Percentiles rank a stretch among this genome's conserved stretches.
Evolutionary conservation across 1,140 invertebrate species (phyloP).

Genomic region (Lanistes nyassanus): DNA sequence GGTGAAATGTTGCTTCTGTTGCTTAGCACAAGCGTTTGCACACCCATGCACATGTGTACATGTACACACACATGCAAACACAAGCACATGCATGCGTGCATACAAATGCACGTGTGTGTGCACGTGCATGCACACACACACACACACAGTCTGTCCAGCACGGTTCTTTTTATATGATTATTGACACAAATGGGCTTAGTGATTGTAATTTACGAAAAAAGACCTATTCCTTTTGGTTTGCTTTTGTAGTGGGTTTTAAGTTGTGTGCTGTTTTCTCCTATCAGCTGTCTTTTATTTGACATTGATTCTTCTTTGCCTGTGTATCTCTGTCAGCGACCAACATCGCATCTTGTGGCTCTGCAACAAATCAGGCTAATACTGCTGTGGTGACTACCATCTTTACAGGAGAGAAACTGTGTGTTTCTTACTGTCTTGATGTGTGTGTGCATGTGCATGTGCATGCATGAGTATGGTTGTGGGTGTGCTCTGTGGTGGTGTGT

Average conservation of each 20-base stretch:
- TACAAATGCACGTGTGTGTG: background rate
- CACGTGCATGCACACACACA: constrained; percentile 8
- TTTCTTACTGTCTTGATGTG: background rate
- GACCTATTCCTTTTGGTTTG: background rate
- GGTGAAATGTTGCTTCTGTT: too few relatives aligned
- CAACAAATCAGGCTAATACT: background rate
- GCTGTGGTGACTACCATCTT: background rate
- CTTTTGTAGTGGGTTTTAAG: background rate
- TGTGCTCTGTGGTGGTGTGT: constrained; percentile 5
- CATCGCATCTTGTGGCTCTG: background rate
- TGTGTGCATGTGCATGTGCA: background rate
- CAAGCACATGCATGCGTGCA: background rate
- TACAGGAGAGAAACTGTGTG: constrained; percentile 2
- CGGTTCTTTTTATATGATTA: background rate
- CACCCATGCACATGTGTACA: background rate
- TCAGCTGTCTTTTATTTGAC: background rate
- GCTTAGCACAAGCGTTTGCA: too few relatives aligned
- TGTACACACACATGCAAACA: constrained; percentile 9
- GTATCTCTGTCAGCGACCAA: background rate
- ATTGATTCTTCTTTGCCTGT: background rate
- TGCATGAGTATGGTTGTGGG: constrained; percentile 3
- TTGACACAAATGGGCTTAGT: background rate
- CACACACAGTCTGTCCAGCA: background rate
- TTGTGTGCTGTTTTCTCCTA: background rate
- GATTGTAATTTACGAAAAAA: background rate